These are phyloP conservation scores for Botia almorhae DNA, from an alignment of 2,797 vertebrate genomes.

Conservation along the genomic window DNA sequence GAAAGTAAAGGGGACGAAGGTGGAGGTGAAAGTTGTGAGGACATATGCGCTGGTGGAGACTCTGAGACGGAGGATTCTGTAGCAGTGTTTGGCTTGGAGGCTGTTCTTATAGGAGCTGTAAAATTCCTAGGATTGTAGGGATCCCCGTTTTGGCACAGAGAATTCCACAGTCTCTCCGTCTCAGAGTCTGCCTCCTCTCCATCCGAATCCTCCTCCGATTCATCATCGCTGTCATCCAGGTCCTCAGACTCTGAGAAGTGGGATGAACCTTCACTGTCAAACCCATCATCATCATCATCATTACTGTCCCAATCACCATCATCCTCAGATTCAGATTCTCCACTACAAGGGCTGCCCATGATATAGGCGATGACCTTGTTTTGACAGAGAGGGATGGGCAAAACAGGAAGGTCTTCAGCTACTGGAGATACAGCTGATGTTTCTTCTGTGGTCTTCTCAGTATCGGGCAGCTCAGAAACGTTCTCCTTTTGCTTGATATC, in stretches of 20 bases:
- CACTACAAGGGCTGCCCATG: conserved; percentile 86
- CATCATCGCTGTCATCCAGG: conserved; percentile 60
- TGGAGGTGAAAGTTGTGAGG: conserved; percentile 36
- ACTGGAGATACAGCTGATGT: not conserved
- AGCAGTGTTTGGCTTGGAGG: conserved; percentile 45
- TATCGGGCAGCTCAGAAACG: conserved; percentile 5
- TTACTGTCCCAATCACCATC: conserved; percentile 69
- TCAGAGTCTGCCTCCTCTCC: conserved; percentile 68
- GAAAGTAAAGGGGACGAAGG: conserved; percentile 59
- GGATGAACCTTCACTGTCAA: conserved; percentile 86
- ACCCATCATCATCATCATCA: conserved; percentile 80
- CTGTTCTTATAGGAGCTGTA: conserved; percentile 80
- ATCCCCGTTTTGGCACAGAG: conserved; percentile 81
- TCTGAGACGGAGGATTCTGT: conserved; percentile 64
- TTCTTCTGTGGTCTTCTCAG: conserved; percentile 36
- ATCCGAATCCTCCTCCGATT: conserved; percentile 47
- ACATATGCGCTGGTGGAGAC: conserved; percentile 51
- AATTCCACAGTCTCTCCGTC: conserved; percentile 81
- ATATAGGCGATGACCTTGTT: conserved; percentile 94
- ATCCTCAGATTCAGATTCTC: conserved; percentile 73
- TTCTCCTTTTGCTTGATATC: conserved; percentile 23
- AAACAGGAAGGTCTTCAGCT: not conserved
- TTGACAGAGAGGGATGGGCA: conserved; percentile 72
- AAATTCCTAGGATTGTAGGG: conserved; percentile 92
- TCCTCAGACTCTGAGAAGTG: conserved; percentile 65